Conservation (phyloP, 2,113 vertebrate species). For the Leucosticte australis region DNA sequence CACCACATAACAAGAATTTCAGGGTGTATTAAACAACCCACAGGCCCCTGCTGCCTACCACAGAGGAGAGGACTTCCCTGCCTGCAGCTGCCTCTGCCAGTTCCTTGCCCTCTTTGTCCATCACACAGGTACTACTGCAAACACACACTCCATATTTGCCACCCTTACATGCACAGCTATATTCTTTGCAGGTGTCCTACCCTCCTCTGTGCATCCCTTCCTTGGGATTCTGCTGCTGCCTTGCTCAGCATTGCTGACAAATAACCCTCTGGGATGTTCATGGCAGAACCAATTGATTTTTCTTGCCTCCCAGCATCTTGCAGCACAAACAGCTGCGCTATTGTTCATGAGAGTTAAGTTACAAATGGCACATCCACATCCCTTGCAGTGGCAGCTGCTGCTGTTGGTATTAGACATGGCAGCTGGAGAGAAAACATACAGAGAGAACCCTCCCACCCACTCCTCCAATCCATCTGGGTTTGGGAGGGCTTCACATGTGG, state of each 20-base stretch:
- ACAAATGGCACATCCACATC: background rate
- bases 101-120: background rate
- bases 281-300: constrained; percentile 18
- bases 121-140: background rate
- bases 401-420: background rate
- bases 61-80: background rate
- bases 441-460: background rate
- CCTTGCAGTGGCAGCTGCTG: background rate
- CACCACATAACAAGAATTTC: background rate
- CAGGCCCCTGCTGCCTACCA: background rate
- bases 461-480: background rate
- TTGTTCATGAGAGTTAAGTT: background rate
- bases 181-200: background rate
- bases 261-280: background rate
- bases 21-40: background rate
- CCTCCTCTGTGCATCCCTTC: background rate
- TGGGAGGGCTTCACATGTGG: background rate
- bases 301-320: background rate
- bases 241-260: background rate
- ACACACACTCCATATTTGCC: background rate
- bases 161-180: background rate
- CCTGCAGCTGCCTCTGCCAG: background rate
- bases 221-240: background rate
- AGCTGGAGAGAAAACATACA: background rate
- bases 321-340: background rate